phyloP scores from a whole-genome alignment of 2,797 vertebrate species.

The Bovichtus variegatus region DNA sequence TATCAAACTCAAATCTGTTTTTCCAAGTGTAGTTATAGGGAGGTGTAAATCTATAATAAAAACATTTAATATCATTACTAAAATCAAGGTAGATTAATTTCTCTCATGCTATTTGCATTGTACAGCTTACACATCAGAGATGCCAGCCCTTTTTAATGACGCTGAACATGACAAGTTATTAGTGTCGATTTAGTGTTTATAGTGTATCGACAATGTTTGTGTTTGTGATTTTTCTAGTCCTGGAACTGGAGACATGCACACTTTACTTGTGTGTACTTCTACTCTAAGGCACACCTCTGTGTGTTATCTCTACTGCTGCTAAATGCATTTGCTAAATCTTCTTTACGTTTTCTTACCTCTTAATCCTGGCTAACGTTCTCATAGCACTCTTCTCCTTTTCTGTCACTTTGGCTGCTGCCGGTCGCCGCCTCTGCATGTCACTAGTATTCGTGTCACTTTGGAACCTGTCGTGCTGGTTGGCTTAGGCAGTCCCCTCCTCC shows the following conservation, averaged over 20 bases:
- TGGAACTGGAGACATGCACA: not conserved
- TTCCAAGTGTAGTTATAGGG: not conserved
- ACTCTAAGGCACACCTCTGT: not conserved
- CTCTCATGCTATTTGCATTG: not conserved
- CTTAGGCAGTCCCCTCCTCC: constrained; percentile 85
- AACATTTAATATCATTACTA: not conserved
- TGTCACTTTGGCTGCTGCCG: constrained; percentile 58
- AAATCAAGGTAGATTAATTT: not conserved
- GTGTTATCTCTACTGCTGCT: constrained; percentile 16
- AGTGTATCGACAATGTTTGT: not conserved
- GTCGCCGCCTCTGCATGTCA: constrained; percentile 76
- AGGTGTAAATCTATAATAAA: constrained; percentile 4
- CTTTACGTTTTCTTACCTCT: constrained; percentile 26
- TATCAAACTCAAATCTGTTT: not conserved
- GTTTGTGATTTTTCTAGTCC: not conserved
- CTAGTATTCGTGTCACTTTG: constrained; percentile 71
- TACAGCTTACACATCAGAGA: not conserved
- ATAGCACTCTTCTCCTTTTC: constrained; percentile 35
- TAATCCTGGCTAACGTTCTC: constrained; percentile 49
- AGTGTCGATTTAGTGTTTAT: not conserved
- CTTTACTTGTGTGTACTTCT: not conserved
- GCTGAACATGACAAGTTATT: not conserved
- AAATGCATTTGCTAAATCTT: constrained; percentile 30
- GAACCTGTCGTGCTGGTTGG: constrained; percentile 82
- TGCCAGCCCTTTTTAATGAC: not conserved